phyloP scores from a whole-genome alignment of 2,888 invertebrate species.

The Rosalia funebris region DNA sequence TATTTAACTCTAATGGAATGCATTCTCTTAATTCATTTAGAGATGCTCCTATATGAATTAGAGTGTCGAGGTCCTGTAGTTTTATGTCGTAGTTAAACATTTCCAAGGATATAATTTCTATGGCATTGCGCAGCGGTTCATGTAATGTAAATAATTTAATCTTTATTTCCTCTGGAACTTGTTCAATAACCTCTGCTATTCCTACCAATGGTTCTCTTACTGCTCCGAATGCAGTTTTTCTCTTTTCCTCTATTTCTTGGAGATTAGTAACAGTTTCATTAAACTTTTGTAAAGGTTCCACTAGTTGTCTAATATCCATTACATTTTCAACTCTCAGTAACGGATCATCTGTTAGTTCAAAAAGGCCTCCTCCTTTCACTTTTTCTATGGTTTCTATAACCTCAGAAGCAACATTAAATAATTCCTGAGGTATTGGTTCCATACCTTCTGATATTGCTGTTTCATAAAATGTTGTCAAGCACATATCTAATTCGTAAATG shows the following conservation, averaged over 20 bases:
- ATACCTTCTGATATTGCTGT: constrained; percentile 49
- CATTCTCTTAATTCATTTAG: constrained; percentile 37
- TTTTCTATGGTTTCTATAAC: constrained; percentile 57
- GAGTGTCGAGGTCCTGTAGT: constrained; percentile 38
- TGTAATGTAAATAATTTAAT: constrained; percentile 47
- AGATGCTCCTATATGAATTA: constrained; percentile 38
- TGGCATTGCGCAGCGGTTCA: constrained; percentile 54
- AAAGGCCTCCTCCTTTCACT: constrained; percentile 50
- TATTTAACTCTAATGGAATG: constrained; percentile 35
- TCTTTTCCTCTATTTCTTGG: constrained; percentile 41
- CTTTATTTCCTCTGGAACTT: constrained; percentile 50
- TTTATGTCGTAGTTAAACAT: constrained; percentile 55
- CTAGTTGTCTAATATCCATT: constrained; percentile 51
- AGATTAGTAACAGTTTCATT: constrained; percentile 51
- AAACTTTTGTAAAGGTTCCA: constrained; percentile 54
- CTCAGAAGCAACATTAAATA: constrained; percentile 55
- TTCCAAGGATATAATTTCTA: constrained; percentile 58
- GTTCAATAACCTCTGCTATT: constrained; percentile 52
- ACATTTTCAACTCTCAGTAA: constrained; percentile 52
- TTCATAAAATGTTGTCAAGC: constrained; percentile 53
- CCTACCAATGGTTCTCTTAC: constrained; percentile 53
- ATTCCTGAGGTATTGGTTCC: constrained; percentile 51
- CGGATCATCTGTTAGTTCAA: constrained; percentile 47
- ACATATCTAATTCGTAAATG: constrained; percentile 54
- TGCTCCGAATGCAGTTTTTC: constrained; percentile 47